Evolutionary conservation across 2,888 invertebrate species (phyloP).

Genomic region (Anaspis maculata): DNA sequence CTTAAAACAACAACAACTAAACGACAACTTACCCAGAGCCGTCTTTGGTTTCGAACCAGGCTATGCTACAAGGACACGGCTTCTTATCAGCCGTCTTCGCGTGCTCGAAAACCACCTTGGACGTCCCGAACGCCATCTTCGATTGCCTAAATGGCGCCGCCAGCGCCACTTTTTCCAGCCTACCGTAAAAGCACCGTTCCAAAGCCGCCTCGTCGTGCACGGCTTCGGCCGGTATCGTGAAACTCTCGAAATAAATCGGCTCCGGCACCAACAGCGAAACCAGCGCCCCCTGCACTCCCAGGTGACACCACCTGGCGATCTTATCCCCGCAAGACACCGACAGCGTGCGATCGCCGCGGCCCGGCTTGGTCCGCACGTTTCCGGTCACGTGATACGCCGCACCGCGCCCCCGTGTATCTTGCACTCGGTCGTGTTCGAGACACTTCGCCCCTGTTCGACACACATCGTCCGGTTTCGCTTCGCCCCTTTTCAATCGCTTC

Average conservation of each 20-base stretch:
- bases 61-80: slow-evolving; percentile 54
- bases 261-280: slow-evolving; percentile 56
- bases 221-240: slow-evolving; percentile 61
- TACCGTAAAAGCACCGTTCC: slow-evolving; percentile 43
- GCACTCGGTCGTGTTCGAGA: slow-evolving; percentile 43
- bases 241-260: slow-evolving; percentile 61
- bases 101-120: slow-evolving; percentile 39
- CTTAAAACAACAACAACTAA: no score
- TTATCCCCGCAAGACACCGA: slow-evolving; percentile 95
- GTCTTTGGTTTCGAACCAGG: slow-evolving; percentile 48
- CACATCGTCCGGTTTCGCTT: slow-evolving; percentile 40
- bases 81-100: slow-evolving; percentile 36
- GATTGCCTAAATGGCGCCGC: no score
- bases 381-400: slow-evolving; percentile 60
- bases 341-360: slow-evolving; percentile 78
- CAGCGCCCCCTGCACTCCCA: slow-evolving; percentile 80
- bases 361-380: slow-evolving; percentile 79
- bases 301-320: slow-evolving; percentile 77
- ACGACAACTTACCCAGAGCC: no score
- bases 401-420: slow-evolving; percentile 57
- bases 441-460: slow-evolving; percentile 90
- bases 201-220: slow-evolving; percentile 51
- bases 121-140: slow-evolving; percentile 34
- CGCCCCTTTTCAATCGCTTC: slow-evolving; percentile 17
- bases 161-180: slow-evolving; percentile 35